phyloP scores from a whole-genome alignment of 2,113 vertebrate species.

The Ctenodactylus gundi region DNA sequence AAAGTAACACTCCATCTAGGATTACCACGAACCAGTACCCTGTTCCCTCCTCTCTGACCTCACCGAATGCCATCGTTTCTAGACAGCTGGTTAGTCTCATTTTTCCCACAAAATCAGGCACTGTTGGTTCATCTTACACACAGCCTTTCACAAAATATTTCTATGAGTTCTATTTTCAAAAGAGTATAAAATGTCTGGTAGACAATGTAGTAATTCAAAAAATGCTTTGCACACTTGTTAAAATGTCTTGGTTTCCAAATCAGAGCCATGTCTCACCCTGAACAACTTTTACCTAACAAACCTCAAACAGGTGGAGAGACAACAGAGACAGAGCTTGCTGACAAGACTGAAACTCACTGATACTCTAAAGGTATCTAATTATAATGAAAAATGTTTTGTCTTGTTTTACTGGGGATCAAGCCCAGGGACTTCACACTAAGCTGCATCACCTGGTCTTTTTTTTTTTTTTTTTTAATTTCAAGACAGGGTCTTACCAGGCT shows the following conservation, averaged over 20 bases:
- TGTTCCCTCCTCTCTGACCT: background rate
- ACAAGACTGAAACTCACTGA: background rate
- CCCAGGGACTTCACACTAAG: too few relatives aligned
- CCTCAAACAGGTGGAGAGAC: background rate
- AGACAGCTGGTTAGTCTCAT: background rate
- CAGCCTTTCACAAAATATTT: background rate
- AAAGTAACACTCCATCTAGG: background rate
- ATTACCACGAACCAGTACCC: background rate
- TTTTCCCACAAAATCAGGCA: background rate
- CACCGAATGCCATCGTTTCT: conserved; percentile 3
- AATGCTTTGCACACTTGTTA: background rate
- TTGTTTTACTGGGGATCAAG: too few relatives aligned
- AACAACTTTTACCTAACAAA: conserved; percentile 13
- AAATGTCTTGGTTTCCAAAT: conserved; percentile 41
- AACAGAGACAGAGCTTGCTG: background rate
- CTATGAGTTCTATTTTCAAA: background rate
- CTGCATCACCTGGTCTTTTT: too few relatives aligned
- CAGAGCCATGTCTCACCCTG: conserved; percentile 20
- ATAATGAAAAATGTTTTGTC: conserved; percentile 19
- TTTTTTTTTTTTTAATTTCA: too few relatives aligned
- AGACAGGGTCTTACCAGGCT: too few relatives aligned
- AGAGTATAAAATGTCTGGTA: conserved; percentile 1
- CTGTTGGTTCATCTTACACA: background rate
- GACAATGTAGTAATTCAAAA: conserved; percentile 10
- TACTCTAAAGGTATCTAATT: background rate